Evolutionary conservation across 2,113 vertebrate genomes (phyloP), one percentile per base, ranked within the genome.

Genomic region (Lepus americanus): DNA sequence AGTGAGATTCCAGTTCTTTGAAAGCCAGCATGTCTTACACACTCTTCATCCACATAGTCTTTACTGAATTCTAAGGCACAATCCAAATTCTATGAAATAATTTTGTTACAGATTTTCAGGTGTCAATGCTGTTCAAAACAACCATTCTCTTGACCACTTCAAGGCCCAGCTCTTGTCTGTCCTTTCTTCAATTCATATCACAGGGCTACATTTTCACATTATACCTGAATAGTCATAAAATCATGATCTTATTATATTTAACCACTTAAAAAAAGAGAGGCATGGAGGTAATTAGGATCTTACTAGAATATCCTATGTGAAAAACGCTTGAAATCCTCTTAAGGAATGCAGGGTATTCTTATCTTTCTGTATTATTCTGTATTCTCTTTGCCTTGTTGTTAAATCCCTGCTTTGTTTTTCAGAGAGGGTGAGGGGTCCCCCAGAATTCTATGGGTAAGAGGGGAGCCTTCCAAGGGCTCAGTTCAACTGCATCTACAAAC

Each of bases 1-100:
- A 0, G 20, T 22, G n/a, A 16, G 5, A 0, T 12, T 25, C 27
- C 27, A 0, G 22, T 9, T 64, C 49, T 44, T 61, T 0, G 2
- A 61, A 39, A 59, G 9, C 29, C 31, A 55, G 16, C 29, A 29
- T 7, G 4, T 49, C 19, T 17, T 14, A 29, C 22, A 8, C 3
- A 16, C 0, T 27, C 44, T 81, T 16, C 29, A 90, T 66, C 77
- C 23, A 36, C 8, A 73, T 94, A 77, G 86, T 94, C 63, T 74
- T 51, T 3, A 44, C 39, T 69, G 73, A 61, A 77, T 44, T 39
- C 4, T 27, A 25, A 66, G 19, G 44, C 7, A 49, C 12, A 13
- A 1, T 36, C 66, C 49, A 39, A 80, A 17, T 1, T 0, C 27
- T 9, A 44, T 7, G 5, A 70, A 87, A 9, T 22, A n/a, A 27